These are phyloP conservation scores for Lasioglossum calceatum DNA, from an alignment of 2,888 invertebrate genomes.

Conservation along the genomic window DNA sequence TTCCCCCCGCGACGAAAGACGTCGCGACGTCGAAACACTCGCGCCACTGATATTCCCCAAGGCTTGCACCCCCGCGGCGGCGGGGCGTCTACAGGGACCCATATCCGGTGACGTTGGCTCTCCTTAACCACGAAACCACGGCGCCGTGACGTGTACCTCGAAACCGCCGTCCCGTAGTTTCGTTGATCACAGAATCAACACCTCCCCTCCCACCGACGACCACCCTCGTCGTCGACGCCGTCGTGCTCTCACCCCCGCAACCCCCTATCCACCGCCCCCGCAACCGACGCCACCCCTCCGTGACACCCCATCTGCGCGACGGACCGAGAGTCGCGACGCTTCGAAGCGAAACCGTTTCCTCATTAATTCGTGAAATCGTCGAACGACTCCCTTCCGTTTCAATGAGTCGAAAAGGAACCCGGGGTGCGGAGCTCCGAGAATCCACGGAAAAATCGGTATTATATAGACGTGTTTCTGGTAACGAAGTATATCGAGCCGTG, in stretches of 20 bases:
- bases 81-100: slow-evolving; percentile 44
- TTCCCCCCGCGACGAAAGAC: neutral
- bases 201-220: slow-evolving; percentile 19
- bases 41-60: slow-evolving; percentile 10
- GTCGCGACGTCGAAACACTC: slow-evolving; percentile 11
- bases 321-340: slow-evolving; percentile 61
- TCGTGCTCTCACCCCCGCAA: slow-evolving; percentile 2
- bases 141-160: slow-evolving; percentile 59
- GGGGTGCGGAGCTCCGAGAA: neutral
- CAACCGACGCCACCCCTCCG: neutral
- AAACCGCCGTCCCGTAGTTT: slow-evolving; percentile 70
- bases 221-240: slow-evolving; percentile 41
- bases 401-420: slow-evolving; percentile 57
- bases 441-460: slow-evolving; percentile 30
- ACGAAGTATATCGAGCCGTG: neutral
- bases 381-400: slow-evolving; percentile 68
- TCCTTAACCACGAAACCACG: slow-evolving; percentile 70
- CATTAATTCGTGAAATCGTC: slow-evolving; percentile 71
- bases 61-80: neutral
- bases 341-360: slow-evolving; percentile 62
- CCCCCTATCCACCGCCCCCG: neutral
- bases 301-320: slow-evolving; percentile 53
- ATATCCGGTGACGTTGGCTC: slow-evolving; percentile 49
- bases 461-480: neutral
- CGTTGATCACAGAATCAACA: slow-evolving; percentile 72